Conservation (phyloP, 2,113 vertebrate species). For the Monopterus albus region DNA sequence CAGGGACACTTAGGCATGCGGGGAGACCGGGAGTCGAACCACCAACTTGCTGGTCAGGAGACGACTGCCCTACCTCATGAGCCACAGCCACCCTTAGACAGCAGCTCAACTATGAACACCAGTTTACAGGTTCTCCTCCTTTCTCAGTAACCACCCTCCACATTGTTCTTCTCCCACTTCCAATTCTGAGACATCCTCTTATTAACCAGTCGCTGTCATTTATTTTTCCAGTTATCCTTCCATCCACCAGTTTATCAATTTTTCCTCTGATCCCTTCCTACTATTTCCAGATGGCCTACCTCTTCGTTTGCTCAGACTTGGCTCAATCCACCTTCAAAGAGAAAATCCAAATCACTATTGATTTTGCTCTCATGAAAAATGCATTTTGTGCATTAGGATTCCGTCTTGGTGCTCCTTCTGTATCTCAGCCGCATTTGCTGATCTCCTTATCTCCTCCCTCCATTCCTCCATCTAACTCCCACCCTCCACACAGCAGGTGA, state of each 20-base stretch:
- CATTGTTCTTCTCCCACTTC: slow-evolving; percentile 25
- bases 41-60: no score
- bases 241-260: slow-evolving; percentile 48
- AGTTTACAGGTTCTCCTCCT: neutral
- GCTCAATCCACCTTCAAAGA: slow-evolving; percentile 58
- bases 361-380: slow-evolving; percentile 75
- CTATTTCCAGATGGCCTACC: slow-evolving; percentile 49
- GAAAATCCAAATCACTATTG: slow-evolving; percentile 74
- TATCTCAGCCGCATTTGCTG: slow-evolving; percentile 48
- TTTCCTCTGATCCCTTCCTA: slow-evolving; percentile 25
- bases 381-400: slow-evolving; percentile 70
- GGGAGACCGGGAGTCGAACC: no score
- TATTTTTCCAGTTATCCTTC: slow-evolving; percentile 52
- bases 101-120: neutral
- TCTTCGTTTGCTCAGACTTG: slow-evolving; percentile 20
- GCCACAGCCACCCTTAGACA: no score
- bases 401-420: slow-evolving; percentile 42
- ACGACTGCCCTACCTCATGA: no score
- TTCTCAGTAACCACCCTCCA: neutral
- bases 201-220: slow-evolving; percentile 47
- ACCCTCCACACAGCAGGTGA: slow-evolving; percentile 59
- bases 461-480: slow-evolving; percentile 7
- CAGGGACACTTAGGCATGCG: no score
- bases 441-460: slow-evolving; percentile 53
- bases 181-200: slow-evolving; percentile 39